Conservation (phyloP, 2,888 invertebrate species). For the Lacanobia oleracea region DNA sequence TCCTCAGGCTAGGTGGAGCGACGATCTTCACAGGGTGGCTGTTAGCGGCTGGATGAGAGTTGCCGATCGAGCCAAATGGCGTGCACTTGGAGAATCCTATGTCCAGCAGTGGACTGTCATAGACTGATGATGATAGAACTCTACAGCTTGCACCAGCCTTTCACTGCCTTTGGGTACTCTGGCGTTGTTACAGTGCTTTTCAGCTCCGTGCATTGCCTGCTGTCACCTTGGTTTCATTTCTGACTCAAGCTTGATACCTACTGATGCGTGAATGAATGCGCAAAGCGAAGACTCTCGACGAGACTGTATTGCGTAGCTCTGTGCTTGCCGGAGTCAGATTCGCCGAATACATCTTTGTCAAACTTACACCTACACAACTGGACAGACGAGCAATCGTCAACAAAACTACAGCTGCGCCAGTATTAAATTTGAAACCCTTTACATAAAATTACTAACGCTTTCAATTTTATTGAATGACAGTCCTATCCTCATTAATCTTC, state of each 20-base stretch:
- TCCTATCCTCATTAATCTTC: constrained; percentile 92
- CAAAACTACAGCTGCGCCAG: not conserved
- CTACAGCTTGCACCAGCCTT: not conserved
- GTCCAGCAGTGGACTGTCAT: too few relatives aligned
- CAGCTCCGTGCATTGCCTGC: not conserved
- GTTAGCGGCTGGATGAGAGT: too few relatives aligned
- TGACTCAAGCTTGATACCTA: too few relatives aligned
- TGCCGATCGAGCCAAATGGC: too few relatives aligned
- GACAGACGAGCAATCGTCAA: not conserved
- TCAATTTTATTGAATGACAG: constrained; percentile 94
- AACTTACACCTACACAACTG: not conserved
- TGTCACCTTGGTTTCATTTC: not conserved
- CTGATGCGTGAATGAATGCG: not conserved
- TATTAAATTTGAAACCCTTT: not conserved
- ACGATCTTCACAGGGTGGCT: too few relatives aligned
- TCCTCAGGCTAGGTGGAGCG: too few relatives aligned
- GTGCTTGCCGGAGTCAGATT: not conserved
- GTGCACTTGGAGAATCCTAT: too few relatives aligned
- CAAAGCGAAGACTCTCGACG: too few relatives aligned
- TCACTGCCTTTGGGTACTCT: not conserved
- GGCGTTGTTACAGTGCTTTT: not conserved
- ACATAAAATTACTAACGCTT: constrained; percentile 88
- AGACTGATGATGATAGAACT: too few relatives aligned
- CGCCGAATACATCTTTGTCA: not conserved
- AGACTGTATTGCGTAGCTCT: not conserved